Evolutionary conservation across 2,113 vertebrate genomes (phyloP).

Genomic region (Nerophis ophidion): DNA sequence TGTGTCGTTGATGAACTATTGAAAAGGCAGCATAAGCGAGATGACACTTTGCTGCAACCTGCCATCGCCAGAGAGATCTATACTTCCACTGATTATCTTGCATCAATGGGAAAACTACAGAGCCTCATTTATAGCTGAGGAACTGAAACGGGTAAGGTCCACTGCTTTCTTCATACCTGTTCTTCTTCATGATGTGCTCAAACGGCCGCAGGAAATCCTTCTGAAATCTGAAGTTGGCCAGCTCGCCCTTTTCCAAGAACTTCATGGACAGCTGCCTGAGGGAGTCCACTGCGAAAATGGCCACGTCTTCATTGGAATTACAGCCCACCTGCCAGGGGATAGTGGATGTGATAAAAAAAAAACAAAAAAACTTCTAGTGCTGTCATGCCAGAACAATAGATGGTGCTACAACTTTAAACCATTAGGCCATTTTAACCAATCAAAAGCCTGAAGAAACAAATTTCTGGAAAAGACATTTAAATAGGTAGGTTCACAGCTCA

Average conservation of each 20-base stretch:
- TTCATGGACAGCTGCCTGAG: constrained; percentile 98
- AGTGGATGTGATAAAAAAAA: background rate
- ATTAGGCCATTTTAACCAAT: background rate
- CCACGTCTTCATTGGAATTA: constrained; percentile 96
- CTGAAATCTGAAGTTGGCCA: constrained; percentile 98
- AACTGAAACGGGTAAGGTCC: background rate
- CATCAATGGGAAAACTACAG: constrained; percentile 39
- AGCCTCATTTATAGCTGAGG: constrained; percentile 1
- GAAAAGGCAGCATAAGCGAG: constrained; percentile 23
- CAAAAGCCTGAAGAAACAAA: background rate
- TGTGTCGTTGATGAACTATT: background rate
- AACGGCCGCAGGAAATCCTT: constrained; percentile 98
- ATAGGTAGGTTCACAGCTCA: background rate
- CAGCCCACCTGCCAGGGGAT: constrained; percentile 83
- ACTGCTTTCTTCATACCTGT: constrained; percentile 74
- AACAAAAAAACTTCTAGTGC: too few relatives aligned
- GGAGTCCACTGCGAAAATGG: constrained; percentile 97
- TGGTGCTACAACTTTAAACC: background rate
- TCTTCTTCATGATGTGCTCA: constrained; percentile 99
- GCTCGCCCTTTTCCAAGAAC: constrained; percentile 96
- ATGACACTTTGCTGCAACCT: constrained; percentile 40
- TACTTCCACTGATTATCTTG: constrained; percentile 38
- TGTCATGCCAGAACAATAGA: background rate
- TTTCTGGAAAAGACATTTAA: background rate
- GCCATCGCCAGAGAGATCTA: constrained; percentile 38